These are phyloP conservation scores for Bergia puertoricense DNA, from an alignment of 92 coral and sea anemone species.

Conservation along the genomic window DNA sequence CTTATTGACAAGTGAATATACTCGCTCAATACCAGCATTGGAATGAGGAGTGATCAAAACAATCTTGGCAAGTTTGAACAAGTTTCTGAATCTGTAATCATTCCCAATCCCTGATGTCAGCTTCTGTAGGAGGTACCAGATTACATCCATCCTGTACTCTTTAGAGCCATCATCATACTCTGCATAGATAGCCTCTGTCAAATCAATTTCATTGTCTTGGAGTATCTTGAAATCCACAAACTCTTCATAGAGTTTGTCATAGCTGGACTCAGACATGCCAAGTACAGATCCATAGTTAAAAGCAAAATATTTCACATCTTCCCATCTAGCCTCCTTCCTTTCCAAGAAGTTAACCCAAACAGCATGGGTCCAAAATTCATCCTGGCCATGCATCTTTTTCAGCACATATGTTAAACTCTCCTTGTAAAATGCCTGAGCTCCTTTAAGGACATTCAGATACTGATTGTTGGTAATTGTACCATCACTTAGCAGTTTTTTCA, in stretches of 20 bases:
- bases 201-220: constrained; percentile 42
- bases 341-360: constrained; percentile 44
- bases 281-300: constrained; percentile 40
- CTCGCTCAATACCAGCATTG: constrained; percentile 55
- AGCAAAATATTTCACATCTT: constrained; percentile 42
- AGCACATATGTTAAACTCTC: constrained; percentile 51
- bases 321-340: constrained; percentile 45
- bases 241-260: constrained; percentile 43
- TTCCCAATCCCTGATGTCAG: constrained; percentile 47
- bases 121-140: constrained; percentile 49
- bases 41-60: constrained; percentile 47
- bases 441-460: constrained; percentile 17
- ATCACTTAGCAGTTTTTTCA: constrained; percentile 39
- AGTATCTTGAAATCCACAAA: constrained; percentile 45
- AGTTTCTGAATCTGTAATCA: constrained; percentile 44
- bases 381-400: constrained; percentile 45
- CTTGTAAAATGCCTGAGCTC: constrained; percentile 38
- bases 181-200: constrained; percentile 40
- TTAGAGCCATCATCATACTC: constrained; percentile 51
- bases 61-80: constrained; percentile 47
- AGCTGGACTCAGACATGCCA: constrained; percentile 34
- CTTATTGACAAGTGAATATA: constrained; percentile 53
- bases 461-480: constrained; percentile 41
- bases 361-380: constrained; percentile 49
- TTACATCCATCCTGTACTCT: constrained; percentile 50